These are phyloP conservation scores for Thamnophis elegans DNA, from an alignment of 2,797 vertebrate species.

Conservation along the genomic window DNA sequence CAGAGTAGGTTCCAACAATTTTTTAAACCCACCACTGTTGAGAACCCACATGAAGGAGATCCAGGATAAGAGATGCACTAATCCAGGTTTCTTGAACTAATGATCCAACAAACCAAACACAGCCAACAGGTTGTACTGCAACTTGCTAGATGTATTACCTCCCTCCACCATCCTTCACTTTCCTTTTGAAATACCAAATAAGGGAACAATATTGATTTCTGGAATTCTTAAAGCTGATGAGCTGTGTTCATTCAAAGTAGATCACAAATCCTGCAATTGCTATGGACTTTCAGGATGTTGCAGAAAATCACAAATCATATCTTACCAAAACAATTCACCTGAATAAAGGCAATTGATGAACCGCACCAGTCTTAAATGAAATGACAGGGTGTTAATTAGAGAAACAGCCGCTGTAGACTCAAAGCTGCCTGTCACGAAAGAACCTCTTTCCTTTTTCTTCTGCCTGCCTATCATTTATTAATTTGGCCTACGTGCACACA, in stretches of 20 bases:
- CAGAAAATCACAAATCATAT: background rate
- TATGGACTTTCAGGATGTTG: background rate
- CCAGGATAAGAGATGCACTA: background rate
- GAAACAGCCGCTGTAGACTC: background rate
- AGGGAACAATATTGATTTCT: background rate
- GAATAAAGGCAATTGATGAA: background rate
- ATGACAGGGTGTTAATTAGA: conserved; percentile 61
- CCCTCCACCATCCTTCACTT: background rate
- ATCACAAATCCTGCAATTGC: background rate
- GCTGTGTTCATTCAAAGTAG: background rate
- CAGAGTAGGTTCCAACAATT: too few species aligned
- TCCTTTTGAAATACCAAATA: background rate
- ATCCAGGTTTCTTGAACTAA: too few species aligned
- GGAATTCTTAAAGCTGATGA: background rate
- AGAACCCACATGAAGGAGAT: background rate
- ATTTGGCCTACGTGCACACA: conserved; percentile 44
- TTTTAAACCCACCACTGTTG: too few species aligned
- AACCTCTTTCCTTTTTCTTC: conserved; percentile 52
- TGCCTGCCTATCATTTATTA: conserved; percentile 71
- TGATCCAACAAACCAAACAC: background rate
- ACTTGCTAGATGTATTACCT: background rate
- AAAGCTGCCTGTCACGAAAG: conserved; percentile 40
- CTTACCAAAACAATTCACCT: background rate
- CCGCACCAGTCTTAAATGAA: conserved; percentile 44
- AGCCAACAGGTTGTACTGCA: background rate